A percentile compares a stretch with the other conserved stretches of the same genome.
phyloP scores from a whole-genome alignment of 2,797 vertebrate species.

The Zenarchopterus dispar region DNA sequence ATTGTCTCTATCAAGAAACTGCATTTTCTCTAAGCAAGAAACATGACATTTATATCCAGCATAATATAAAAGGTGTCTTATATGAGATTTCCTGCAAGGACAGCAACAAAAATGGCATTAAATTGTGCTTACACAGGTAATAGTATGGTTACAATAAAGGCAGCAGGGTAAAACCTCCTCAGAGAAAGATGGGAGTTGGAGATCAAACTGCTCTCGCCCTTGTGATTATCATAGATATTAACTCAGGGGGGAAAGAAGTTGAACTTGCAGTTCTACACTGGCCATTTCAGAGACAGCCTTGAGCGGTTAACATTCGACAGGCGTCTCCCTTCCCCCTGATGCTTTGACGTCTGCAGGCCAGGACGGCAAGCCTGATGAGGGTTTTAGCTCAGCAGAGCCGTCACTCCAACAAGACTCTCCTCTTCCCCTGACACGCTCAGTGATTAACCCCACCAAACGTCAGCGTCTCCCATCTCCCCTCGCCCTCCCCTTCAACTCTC shows the following conservation, averaged over 20 bases:
- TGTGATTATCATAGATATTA: conserved; percentile 76
- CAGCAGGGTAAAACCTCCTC: conserved; percentile 38
- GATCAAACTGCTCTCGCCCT: conserved; percentile 47
- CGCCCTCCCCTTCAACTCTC: conserved; percentile 23
- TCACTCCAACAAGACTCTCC: conserved; percentile 60
- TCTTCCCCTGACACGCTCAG: conserved; percentile 57
- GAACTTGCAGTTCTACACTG: conserved; percentile 43
- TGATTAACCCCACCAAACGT: conserved; percentile 63
- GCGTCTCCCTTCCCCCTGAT: conserved; percentile 44
- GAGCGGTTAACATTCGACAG: conserved; percentile 55
- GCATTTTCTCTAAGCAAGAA: conserved; percentile 6
- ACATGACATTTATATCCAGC: not conserved
- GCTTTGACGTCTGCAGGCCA: conserved; percentile 57
- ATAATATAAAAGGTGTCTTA: conserved; percentile 9
- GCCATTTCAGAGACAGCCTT: conserved; percentile 56
- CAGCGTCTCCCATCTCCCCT: conserved; percentile 26
- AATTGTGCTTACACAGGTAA: conserved; percentile 55
- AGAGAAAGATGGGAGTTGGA: conserved; percentile 44
- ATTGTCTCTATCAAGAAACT: conserved; percentile 5
- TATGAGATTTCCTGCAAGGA: conserved; percentile 27
- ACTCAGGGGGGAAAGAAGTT: conserved; percentile 45
- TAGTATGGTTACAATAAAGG: conserved; percentile 48
- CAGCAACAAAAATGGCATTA: conserved; percentile 36
- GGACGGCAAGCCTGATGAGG: conserved; percentile 52
- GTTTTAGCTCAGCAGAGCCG: conserved; percentile 63